Base-by-base conservation (phyloP, 2,888 invertebrate genomes). In the Octodonta nipae region DNA sequence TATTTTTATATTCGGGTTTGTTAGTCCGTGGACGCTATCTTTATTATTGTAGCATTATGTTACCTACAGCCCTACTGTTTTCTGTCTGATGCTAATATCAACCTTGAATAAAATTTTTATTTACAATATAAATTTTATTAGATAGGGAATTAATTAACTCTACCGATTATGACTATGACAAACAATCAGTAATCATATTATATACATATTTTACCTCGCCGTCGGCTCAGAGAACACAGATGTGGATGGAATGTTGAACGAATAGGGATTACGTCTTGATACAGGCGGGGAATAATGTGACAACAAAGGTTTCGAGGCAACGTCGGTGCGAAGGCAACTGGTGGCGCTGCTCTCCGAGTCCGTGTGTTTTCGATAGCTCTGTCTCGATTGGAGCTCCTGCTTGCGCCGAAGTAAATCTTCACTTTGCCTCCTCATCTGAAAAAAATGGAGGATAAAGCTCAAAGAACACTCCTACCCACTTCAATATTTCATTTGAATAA, bases 391-490 rank as follows among this genome's bases (percentile, higher is more conserved):
- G 10, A 71, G 50, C 4, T 65, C 63, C 16, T 61, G 60, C 39
- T 67, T 64, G 42, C 65, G 65, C 14, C 54, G 54, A 31, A 67
- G 55, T 46, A 65, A 67, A 22, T 71, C 68, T 27, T 58, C 58
- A 17, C 65, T 55, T 48, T 64, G 66, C 40, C 68, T 60, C 46
- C 65, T 61, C 49, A 68, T 64, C 73, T 72, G 59, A 33, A 54
- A 56, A 32, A 8, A 3, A 3, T 8, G 14, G 36, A 45, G 13
- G 8, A 14, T 8, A 30, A 26, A 26, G 11, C 13, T 3, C 22
- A 2, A 22, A 22, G n/a, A 10, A 22, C 22, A 4, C n/a, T n/a
- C n/a, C n/a, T n/a, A n/a, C n/a, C n/a, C n/a, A n/a, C n/a, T n/a
- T n/a, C n/a, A n/a, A n/a, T n/a, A n/a, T n/a, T n/a, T n/a, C n/a